phyloP scores from a whole-genome alignment of 37 sponge, comb jelly and placozoan genomes.

The Petrosia ficiformis region DNA sequence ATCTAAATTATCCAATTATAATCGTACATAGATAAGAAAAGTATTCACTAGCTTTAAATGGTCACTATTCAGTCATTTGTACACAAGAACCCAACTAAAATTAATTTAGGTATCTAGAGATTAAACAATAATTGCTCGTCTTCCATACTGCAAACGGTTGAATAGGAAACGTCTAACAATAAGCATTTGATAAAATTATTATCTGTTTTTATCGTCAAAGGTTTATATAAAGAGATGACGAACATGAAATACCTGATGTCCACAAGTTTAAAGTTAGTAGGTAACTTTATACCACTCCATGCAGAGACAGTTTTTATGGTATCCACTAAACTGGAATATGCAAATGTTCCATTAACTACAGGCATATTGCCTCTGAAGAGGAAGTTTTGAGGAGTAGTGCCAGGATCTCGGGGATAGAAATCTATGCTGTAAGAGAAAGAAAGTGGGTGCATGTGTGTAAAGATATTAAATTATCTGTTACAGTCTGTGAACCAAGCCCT shows the following conservation, averaged over 20 bases:
- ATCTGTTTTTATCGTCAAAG: too few relatives aligned
- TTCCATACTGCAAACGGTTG: too few relatives aligned
- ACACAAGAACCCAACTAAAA: too few relatives aligned
- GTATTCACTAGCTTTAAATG: too few relatives aligned
- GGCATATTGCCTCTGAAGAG: conserved; percentile 94
- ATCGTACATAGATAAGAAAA: too few relatives aligned
- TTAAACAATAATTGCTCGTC: too few relatives aligned
- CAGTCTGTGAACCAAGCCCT: background rate
- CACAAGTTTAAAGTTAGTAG: conserved; percentile 55
- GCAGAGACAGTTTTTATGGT: conserved; percentile 34
- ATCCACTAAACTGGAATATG: conserved; percentile 45
- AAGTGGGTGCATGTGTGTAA: background rate
- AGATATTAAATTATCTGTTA: background rate
- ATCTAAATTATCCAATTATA: too few relatives aligned
- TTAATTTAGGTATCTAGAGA: too few relatives aligned
- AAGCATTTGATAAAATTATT: too few relatives aligned
- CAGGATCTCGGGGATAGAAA: conserved; percentile 28
- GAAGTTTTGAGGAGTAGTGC: conserved; percentile 52
- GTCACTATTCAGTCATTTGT: too few relatives aligned
- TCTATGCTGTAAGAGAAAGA: conserved; percentile 50
- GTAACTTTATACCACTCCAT: conserved; percentile 33
- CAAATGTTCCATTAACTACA: conserved; percentile 58
- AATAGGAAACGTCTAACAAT: too few relatives aligned
- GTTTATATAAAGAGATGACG: too few relatives aligned
- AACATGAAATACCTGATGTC: conserved; percentile 85